Percentiles rank a stretch among this genome's conserved stretches.
phyloP scores from a whole-genome alignment of 2,888 invertebrate species.

The Drosophila demipolita region DNA sequence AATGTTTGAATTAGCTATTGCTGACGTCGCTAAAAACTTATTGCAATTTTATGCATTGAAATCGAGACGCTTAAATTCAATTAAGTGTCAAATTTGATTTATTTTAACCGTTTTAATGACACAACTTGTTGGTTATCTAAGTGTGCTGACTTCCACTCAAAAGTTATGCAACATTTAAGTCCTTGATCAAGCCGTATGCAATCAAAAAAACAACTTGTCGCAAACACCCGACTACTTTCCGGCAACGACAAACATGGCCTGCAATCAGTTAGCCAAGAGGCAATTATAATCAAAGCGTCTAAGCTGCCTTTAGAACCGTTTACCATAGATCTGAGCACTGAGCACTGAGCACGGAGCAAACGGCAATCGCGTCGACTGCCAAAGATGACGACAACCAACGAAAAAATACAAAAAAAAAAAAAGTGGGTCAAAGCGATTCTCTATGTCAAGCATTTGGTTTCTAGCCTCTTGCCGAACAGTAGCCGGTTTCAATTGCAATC shows the following conservation, averaged over 20 bases:
- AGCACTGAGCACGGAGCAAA: not conserved
- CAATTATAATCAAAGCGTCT: conserved; percentile 1
- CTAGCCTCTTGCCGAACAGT: conserved; percentile 43
- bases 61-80: not conserved
- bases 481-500: conserved; percentile 41
- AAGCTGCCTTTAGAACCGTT: conserved; percentile 18
- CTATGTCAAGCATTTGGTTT: conserved; percentile 58
- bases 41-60: not conserved
- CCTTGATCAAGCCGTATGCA: conserved; percentile 42
- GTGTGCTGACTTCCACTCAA: conserved; percentile 20
- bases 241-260: conserved; percentile 36
- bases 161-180: conserved; percentile 35
- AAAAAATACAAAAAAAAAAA: conserved; percentile 35
- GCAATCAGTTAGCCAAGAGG: conserved; percentile 20
- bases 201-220: conserved; percentile 25
- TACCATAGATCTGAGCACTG: conserved; percentile 10
- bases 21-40: not conserved
- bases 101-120: not conserved
- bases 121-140: conserved; percentile 8
- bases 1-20: not conserved
- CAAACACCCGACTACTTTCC: conserved; percentile 56
- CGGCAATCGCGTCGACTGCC: conserved; percentile 6
- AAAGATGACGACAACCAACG: conserved; percentile 37
- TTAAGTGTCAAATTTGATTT: not conserved
- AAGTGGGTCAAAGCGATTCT: conserved; percentile 67